These are phyloP conservation scores for Ictidomys tridecemlineatus DNA, from an alignment of 2,113 vertebrate species.

Conservation along the genomic window DNA sequence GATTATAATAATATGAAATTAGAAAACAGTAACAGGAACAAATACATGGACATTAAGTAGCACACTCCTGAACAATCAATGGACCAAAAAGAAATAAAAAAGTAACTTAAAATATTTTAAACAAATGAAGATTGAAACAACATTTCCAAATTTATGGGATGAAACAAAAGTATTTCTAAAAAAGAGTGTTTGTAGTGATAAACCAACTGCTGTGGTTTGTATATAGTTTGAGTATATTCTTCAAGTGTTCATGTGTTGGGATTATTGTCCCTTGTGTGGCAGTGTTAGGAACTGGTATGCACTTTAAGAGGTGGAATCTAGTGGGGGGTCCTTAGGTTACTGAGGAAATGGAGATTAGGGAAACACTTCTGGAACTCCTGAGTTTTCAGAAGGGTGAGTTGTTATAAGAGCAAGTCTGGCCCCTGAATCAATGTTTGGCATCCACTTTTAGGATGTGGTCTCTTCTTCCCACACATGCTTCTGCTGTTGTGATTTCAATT, in stretches of 20 bases:
- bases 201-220: neutral
- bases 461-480: neutral
- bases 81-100: neutral
- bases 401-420: neutral
- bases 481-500: neutral
- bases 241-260: neutral
- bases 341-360: neutral
- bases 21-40: too few species aligned
- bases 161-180: neutral
- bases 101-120: neutral
- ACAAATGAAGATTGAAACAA: neutral
- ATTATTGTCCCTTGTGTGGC: neutral
- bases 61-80: neutral
- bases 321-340: neutral
- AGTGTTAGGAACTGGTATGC: neutral
- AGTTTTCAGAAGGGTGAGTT: neutral
- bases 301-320: neutral
- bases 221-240: neutral
- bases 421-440: neutral
- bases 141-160: neutral
- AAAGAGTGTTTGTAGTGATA: neutral
- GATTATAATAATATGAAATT: neutral
- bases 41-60: neutral
- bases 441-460: neutral
- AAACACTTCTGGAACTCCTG: neutral